Evolutionary conservation across 2,888 invertebrate species (phyloP).

Genomic region (Heteromyza rotundicornis): DNA sequence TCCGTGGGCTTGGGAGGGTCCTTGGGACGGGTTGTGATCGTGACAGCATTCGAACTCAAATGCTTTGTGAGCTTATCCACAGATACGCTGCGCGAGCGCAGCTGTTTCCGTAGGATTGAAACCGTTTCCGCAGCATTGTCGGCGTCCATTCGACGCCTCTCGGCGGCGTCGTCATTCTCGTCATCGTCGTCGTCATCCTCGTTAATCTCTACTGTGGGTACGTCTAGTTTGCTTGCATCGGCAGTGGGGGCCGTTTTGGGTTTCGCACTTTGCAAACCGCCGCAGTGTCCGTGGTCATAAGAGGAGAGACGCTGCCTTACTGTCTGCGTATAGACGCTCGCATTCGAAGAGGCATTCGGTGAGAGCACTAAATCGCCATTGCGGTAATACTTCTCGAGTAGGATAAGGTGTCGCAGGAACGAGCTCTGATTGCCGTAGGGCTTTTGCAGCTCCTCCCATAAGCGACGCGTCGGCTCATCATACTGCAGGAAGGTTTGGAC

Average conservation of each 20-base stretch:
- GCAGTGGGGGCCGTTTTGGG: not conserved
- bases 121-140: not conserved
- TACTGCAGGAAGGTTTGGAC: slow-evolving; percentile 81
- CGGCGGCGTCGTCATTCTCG: not conserved
- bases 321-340: slow-evolving; percentile 79
- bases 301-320: slow-evolving; percentile 79
- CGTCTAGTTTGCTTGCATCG: slow-evolving; percentile 21
- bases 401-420: slow-evolving; percentile 79
- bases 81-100: slow-evolving; percentile 43
- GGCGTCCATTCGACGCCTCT: not conserved
- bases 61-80: slow-evolving; percentile 59
- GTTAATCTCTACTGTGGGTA: slow-evolving; percentile 48
- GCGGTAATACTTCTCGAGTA: slow-evolving; percentile 83
- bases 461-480: slow-evolving; percentile 78
- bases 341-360: slow-evolving; percentile 75
- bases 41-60: slow-evolving; percentile 58
- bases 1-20: slow-evolving; percentile 29
- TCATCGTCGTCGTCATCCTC: slow-evolving; percentile 48
- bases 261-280: slow-evolving; percentile 37
- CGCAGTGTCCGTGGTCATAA: slow-evolving; percentile 69
- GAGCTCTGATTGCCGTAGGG: slow-evolving; percentile 89
- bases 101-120: slow-evolving; percentile 17
- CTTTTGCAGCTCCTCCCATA: slow-evolving; percentile 83
- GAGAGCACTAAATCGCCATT: slow-evolving; percentile 79
- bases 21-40: slow-evolving; percentile 59